Base-by-base conservation (phyloP, 1,140 invertebrate genomes). In the Meloidogyne exigua region DNA sequence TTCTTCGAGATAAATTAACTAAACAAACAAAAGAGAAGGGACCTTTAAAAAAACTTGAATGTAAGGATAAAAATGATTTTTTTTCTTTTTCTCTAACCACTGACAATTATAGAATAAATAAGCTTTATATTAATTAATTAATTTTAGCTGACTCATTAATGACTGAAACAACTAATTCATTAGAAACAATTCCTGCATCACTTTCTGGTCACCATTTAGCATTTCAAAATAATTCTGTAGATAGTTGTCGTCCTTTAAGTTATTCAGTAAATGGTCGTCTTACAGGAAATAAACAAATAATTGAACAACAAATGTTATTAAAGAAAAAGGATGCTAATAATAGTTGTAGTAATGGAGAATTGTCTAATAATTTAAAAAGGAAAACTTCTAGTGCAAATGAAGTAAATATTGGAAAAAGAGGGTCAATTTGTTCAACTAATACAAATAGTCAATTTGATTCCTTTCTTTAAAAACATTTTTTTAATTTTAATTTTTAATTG, bases 381-480 rank as follows among this genome's bases (percentile, higher is more conserved):
- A 57, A 57, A 57, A 57, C 49, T n/a, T 57, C 49, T 57, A 57
- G 49, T n/a, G n/a, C 49, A n/a, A 57, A 57, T 57, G 49, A 57
- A 57, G 49, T 57, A n/a, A 65, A n/a, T 39, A 39, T 39, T 39
- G 36, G 36, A n/a, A 25, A 73, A 73, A 62, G 72, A 15, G 65
- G 57, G n/a, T 73, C 72, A 9, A 65, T 73, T 65, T 66, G 49
- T 32, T 73, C 72, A 32, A 73, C 72, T 18, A 12, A 42, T 36
- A 73, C 72, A 26, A 73, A 65, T 65, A 73, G 72, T 25, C 72
- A 73, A 64, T 73, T 62, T 36, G 72, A 73, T 65, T 44, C 72
- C 15, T 73, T 73, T 32, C 72, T 73, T 36, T 73, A 65, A 73
- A 18, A 18, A 18, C 5, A 18, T 49, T 57, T 49, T 49, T 49